Conservation (phyloP, 2,797 vertebrate species). For the Furcifer pardalis region DNA sequence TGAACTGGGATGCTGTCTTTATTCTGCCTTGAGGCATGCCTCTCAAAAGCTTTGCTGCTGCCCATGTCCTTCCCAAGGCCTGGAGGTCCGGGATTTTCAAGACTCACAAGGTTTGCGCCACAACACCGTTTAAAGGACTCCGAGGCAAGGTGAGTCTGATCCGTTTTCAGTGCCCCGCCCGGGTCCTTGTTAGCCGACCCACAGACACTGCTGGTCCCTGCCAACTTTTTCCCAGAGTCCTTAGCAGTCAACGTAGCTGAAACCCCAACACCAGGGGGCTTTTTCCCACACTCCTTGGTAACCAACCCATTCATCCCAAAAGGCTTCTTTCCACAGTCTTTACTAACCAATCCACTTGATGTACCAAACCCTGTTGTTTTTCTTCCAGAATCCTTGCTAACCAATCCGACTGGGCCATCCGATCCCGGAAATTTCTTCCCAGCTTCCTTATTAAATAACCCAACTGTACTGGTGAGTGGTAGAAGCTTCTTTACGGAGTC, state of each 20-base stretch:
- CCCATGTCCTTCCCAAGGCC: conserved; percentile 72
- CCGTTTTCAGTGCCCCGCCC: conserved; percentile 70
- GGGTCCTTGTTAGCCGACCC: conserved; percentile 75
- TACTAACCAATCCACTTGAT: conserved; percentile 73
- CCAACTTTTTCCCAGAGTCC: conserved; percentile 74
- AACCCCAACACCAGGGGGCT: conserved; percentile 70
- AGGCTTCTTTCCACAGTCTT: conserved; percentile 76
- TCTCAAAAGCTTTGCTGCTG: conserved; percentile 74
- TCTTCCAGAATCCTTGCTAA: conserved; percentile 78
- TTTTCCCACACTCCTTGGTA: conserved; percentile 74
- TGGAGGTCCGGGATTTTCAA: conserved; percentile 68
- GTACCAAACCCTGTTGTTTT: conserved; percentile 70
- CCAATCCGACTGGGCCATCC: conserved; percentile 58
- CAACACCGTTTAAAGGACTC: conserved; percentile 75
- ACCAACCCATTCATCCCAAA: conserved; percentile 71
- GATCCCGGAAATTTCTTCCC: conserved; percentile 45
- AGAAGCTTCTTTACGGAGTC: conserved; percentile 8
- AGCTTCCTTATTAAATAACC: conserved; percentile 18
- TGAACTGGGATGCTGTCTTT: conserved; percentile 75
- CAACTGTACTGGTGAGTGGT: background rate
- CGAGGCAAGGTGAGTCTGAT: conserved; percentile 61
- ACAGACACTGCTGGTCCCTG: conserved; percentile 67
- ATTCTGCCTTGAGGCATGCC: conserved; percentile 68
- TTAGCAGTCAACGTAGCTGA: conserved; percentile 68
- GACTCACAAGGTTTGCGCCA: conserved; percentile 62